These are phyloP conservation scores for Datnioides undecimradiatus DNA, from an alignment of 2,113 vertebrate species.

Conservation along the genomic window DNA sequence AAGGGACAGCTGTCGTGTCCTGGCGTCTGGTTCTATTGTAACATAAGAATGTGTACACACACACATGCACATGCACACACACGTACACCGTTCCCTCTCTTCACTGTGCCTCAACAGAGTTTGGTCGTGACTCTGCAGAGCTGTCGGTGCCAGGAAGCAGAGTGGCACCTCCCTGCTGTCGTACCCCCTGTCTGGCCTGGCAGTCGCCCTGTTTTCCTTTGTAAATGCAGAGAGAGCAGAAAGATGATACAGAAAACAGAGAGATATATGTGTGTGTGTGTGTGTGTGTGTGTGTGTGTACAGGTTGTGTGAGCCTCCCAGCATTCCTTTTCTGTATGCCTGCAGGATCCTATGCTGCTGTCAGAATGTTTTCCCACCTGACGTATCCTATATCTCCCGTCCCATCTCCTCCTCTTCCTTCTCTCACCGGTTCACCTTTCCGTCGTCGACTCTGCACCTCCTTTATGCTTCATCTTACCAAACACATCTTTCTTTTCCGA, in stretches of 20 bases:
- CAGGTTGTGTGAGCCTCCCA: background rate
- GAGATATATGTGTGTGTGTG: background rate
- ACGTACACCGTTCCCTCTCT: background rate
- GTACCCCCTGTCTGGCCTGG: conserved; percentile 38
- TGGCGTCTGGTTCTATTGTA: conserved; percentile 46
- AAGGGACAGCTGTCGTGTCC: conserved; percentile 61
- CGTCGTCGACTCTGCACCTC: background rate
- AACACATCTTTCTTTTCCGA: conserved; percentile 3
- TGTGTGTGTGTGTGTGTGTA: too few relatives aligned
- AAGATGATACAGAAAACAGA: background rate
- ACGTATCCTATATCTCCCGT: background rate
- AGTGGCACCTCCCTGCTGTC: conserved; percentile 55
- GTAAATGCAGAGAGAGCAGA: conserved; percentile 15
- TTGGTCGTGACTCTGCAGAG: conserved; percentile 58
- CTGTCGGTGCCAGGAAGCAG: conserved; percentile 53
- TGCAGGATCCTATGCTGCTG: background rate
- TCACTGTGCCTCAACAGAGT: conserved; percentile 28
- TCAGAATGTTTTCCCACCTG: background rate
- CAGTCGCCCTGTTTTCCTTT: conserved; percentile 13
- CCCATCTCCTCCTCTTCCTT: background rate
- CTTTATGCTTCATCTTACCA: conserved; percentile 5
- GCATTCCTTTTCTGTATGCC: background rate
- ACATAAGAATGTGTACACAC: conserved; percentile 27
- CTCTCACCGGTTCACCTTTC: background rate
- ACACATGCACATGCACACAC: conserved; percentile 2